A percentile compares a stretch with the other conserved stretches of the same genome.
Evolutionary conservation across 2,888 invertebrate species (phyloP).

Genomic region (Nasonia oneida): DNA sequence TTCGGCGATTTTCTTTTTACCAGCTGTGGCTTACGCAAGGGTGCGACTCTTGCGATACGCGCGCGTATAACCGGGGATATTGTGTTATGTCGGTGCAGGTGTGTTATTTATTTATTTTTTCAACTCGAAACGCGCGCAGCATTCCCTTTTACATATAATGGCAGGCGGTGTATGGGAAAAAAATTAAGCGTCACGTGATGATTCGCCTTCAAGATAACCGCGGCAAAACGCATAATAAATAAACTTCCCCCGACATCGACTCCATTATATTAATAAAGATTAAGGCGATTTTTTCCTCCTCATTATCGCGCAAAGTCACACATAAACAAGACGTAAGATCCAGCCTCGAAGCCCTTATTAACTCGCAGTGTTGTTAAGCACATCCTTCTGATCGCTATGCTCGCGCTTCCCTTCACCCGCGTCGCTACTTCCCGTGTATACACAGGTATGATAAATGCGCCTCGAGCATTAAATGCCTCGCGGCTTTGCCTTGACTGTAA

Average conservation of each 20-base stretch:
- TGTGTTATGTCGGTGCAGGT: neutral
- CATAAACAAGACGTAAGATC: slow-evolving; percentile 30
- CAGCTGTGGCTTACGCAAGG: neutral
- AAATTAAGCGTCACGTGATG: neutral
- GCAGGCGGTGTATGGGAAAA: neutral
- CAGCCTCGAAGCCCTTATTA: slow-evolving; percentile 36
- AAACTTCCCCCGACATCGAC: neutral
- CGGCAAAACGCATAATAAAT: neutral
- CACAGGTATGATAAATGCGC: neutral
- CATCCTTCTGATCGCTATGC: neutral
- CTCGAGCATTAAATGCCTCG: neutral
- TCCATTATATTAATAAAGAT: slow-evolving; percentile 7
- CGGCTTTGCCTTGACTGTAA: neutral
- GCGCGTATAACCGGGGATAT: neutral
- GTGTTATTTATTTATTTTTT: neutral
- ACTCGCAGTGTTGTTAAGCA: neutral
- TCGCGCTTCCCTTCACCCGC: neutral
- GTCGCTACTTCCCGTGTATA: neutral
- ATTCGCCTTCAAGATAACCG: neutral
- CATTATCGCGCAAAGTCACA: slow-evolving; percentile 40
- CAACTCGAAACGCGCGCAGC: too few species aligned
- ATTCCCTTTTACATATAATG: too few species aligned
- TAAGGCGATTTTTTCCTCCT: neutral
- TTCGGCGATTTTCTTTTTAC: neutral
- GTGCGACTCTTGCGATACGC: neutral